Evolutionary conservation across 1,140 invertebrate genomes (phyloP).

Genomic region (Planococcus citri): DNA sequence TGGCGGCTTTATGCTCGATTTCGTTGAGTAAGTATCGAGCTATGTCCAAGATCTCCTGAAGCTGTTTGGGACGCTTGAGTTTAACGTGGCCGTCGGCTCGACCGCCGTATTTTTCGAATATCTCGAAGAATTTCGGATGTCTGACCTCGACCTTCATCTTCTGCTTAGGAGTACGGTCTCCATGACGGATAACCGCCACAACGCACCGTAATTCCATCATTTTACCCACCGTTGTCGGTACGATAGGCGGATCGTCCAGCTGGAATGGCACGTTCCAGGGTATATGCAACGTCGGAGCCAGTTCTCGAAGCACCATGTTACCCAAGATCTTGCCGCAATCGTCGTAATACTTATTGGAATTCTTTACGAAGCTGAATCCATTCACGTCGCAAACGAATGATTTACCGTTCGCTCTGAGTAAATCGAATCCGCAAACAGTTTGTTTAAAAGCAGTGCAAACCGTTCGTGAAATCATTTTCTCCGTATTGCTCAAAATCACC

Average conservation of each 20-base stretch:
- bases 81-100: slow-evolving; percentile 93
- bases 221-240: slow-evolving; percentile 97
- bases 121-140: slow-evolving; percentile 97
- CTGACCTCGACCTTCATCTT: slow-evolving; percentile 99
- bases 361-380: slow-evolving; percentile 99
- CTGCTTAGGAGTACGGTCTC: slow-evolving; percentile 97
- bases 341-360: slow-evolving; percentile 99
- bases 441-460: slow-evolving; percentile 97
- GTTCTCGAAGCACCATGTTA: slow-evolving; percentile 81
- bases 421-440: slow-evolving; percentile 98
- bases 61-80: slow-evolving; percentile 90
- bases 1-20: slow-evolving; percentile 67
- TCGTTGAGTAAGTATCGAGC: slow-evolving; percentile 75
- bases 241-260: slow-evolving; percentile 94
- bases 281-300: slow-evolving; percentile 90
- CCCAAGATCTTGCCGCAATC: slow-evolving; percentile 97
- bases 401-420: slow-evolving; percentile 92
- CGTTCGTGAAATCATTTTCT: slow-evolving; percentile 98
- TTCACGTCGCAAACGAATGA: slow-evolving; percentile 99
- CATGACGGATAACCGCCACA: slow-evolving; percentile 95
- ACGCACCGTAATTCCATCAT: slow-evolving; percentile 99
- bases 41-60: slow-evolving; percentile 95
- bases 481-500: slow-evolving; percentile 80
- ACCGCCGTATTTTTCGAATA: slow-evolving; percentile 96
- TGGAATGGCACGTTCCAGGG: slow-evolving; percentile 95